A percentile compares a stretch with the other conserved stretches of the same genome.
These are phyloP conservation scores for Anguilla japonica DNA, from an alignment of 2,113 vertebrate species.

Conservation along the genomic window DNA sequence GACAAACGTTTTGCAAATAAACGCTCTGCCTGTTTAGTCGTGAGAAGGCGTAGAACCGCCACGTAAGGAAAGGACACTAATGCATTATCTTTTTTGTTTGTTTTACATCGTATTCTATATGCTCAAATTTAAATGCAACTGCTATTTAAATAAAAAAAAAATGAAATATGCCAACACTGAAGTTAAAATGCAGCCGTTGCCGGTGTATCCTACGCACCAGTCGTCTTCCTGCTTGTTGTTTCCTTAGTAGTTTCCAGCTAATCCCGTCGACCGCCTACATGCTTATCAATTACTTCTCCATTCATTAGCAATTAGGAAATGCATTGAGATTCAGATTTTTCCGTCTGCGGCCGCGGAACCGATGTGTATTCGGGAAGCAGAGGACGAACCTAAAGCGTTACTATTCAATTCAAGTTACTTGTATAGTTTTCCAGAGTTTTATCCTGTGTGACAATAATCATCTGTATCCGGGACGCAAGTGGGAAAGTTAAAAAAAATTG, in stretches of 20 bases:
- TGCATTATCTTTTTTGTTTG: background rate
- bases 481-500: background rate
- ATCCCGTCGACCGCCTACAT: constrained; percentile 68
- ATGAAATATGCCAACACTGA: background rate
- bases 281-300: constrained; percentile 70
- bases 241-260: constrained; percentile 51
- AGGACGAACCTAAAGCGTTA: constrained; percentile 12
- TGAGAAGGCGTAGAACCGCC: background rate
- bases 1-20: constrained; percentile 53
- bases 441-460: background rate
- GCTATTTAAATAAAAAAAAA: too few relatives aligned
- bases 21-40: constrained; percentile 34
- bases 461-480: background rate
- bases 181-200: background rate
- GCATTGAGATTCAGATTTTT: constrained; percentile 70
- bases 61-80: background rate
- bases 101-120: background rate
- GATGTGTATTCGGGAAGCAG: constrained; percentile 70
- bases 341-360: constrained; percentile 60
- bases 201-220: background rate
- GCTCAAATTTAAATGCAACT: background rate
- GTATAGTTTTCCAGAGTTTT: background rate
- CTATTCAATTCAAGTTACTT: constrained; percentile 31
- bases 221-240: constrained; percentile 22
- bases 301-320: constrained; percentile 65